Evolutionary conservation across 2,113 vertebrate species (phyloP), one percentile per base, ranked within the genome.

Genomic region (Prionailurus bengalensis): DNA sequence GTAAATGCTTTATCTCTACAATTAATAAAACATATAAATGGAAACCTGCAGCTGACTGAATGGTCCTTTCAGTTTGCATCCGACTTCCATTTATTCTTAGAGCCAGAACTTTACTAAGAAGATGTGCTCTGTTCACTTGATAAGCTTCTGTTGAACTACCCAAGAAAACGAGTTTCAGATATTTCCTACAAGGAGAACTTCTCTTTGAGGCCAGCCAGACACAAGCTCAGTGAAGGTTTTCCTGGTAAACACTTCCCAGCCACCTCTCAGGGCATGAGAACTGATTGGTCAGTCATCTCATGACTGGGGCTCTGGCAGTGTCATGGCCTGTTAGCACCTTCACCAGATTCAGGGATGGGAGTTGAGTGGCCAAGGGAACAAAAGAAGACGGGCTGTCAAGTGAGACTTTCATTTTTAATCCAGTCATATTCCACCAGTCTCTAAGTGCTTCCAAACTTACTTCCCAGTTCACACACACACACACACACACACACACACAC

Each of bases 21-120:
- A 94, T 95, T 95, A 91, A 92, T 82, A 84, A 63, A 91, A 48
- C 70, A 58, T 74, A 91, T 71, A 91, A 89, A 80, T 63, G 95
- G 48, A 97, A 96, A 42, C 19, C 48, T 42, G 16, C 21, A 79
- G 31, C 25, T 78, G 51, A 71, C 58, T 74, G 66, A 78, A 51
- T 45, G 29, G 39, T 90, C 68, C 42, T 83, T 89, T 68, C 27
- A 29, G 63, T 12, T 93, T 82, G 27, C n/a, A 65, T 23, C 5
- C n/a, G 79, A 53, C 16, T 66, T 86, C 19, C 33, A 84, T 36
- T 63, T 81, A 87, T 71, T 86, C 70, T 82, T 53, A 31, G 2
- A 92, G 68, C 27, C 13, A 83, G 91, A 53, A 94, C 7, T 48
- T 73, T 95, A 55, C 66, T 33, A 51, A 92, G 33, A n/a, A 95